A percentile compares a stretch with the other conserved stretches of the same genome.
phyloP scores from a whole-genome alignment of 1,140 invertebrate genomes.

The Cotesia chilonis region DNA sequence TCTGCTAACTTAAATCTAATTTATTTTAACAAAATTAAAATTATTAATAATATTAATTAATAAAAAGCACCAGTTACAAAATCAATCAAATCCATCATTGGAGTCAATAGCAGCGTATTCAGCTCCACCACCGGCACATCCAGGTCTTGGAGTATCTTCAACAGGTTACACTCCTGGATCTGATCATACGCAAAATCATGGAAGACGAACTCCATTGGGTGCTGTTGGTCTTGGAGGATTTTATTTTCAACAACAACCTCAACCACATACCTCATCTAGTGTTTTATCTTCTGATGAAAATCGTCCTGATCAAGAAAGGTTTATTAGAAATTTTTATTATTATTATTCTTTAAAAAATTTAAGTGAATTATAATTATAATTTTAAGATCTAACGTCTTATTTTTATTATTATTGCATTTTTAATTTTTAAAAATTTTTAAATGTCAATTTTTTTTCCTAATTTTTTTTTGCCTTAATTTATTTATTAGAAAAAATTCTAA shows the following conservation, averaged over 20 bases:
- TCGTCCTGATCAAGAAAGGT: constrained; percentile 72
- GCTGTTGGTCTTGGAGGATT: constrained; percentile 84
- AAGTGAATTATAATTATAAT: not conserved
- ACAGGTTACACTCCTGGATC: constrained; percentile 60
- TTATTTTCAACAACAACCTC: constrained; percentile 73
- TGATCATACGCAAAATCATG: constrained; percentile 71
- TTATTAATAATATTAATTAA: not conserved
- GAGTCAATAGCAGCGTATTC: constrained; percentile 54
- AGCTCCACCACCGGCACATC: constrained; percentile 53
- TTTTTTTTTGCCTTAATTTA: too few relatives aligned
- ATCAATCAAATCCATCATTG: constrained; percentile 49
- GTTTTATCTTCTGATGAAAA: constrained; percentile 77
- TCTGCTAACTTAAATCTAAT: too few relatives aligned
- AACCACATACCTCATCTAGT: constrained; percentile 61
- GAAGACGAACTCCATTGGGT: constrained; percentile 79
- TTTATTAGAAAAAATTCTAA: too few relatives aligned
- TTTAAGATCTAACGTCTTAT: constrained; percentile 9
- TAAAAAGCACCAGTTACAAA: constrained; percentile 51
- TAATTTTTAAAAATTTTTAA: too few relatives aligned
- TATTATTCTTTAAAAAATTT: too few relatives aligned
- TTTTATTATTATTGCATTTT: too few relatives aligned
- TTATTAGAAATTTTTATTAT: constrained; percentile 7
- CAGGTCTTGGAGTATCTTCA: constrained; percentile 46
- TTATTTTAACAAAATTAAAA: not conserved
- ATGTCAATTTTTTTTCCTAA: too few relatives aligned